Base-by-base conservation (phyloP, 2,113 vertebrate species). In the Amphilophus citrinellus region DNA sequence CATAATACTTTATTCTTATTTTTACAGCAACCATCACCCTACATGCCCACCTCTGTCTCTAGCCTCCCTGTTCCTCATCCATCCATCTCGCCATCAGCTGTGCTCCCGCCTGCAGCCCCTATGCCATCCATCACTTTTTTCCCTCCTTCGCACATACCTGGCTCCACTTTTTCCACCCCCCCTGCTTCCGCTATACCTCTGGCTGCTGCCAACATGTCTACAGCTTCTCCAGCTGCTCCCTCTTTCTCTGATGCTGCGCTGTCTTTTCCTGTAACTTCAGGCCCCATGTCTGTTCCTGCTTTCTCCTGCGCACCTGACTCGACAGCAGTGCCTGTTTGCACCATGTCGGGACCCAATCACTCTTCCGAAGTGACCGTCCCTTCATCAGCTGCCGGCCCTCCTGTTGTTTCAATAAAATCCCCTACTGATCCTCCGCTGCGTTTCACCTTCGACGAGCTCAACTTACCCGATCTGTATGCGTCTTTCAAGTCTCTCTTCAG, bases 401-500 rank as follows among this genome's bases (percentile, higher is more conserved):
- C 88, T 7, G 56, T 58, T 0, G 77, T 71, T 53, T 83, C 83
- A 0, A 7, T 79, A 2, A 97, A 97, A 78, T 92, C 94, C 84
- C 91, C 95, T 83, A 92, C 94, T 77, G 97, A 98, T 2, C 96
- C 89, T 10, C 50, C 96, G 53, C 96, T 97, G 88, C 97, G 98
- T 30, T 99, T 99, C 94, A 97, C 98, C 95, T 99, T 99, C 71
- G 96, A 98, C 0, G 98, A 98, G 94, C 95, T 98, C 91, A 98
- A 97, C 91, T 96, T 98, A 73, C 98, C 98, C 59, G 98, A 99
- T 89, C 93, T 99, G 77, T 99, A 97, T 79, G 97, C 97, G 83
- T 99, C 98, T 80, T 99, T 99, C 95, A 97, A 98, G 85, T 99
- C 97, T 71, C 97, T 99, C 76, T 97, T 97, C 94, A 98, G 96